Evolutionary conservation across 1,140 invertebrate genomes (phyloP), one percentile per base, ranked within the genome.

Genomic region (Pogonomyrmex californicus): DNA sequence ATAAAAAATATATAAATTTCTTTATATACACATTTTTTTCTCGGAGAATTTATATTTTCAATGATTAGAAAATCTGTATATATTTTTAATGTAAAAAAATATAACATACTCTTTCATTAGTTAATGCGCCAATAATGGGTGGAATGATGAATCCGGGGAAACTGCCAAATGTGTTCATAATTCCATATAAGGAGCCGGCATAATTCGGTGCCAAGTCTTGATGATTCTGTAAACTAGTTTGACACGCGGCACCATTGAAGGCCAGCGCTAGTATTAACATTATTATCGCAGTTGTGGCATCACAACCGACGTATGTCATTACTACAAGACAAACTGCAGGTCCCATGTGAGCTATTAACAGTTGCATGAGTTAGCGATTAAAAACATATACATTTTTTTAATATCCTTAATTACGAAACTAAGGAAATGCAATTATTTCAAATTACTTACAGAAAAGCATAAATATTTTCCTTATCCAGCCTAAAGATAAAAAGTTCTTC

Each of bases 191-290:
- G 1, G 97, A 97, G 54, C 97, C 97, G 30, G 98, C 98, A 95
- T 96, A 98, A 93, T 98, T 98, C 1, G 97, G 97, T 0, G 98
- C 97, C 51, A 98, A 95, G 94, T 98, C 98, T 94, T 99, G 97
- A 86, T 98, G 97, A 93, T 98, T 98, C 91, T 97, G 97, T 91
- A 98, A 96, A 94, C 97, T 98, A 0, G 98, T 98, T 71, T 98
- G 96, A 33, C 98, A 98, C 0, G 97, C 97, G 58, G 98, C 98
- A 0, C 98, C 98, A 86, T 98, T 98, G 30, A 98, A 96, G 1
- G 97, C 97, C 88, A 98, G 96, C 0, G 98, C 98, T 58, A 97
- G 91, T 14, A 97, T 97, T 83, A 98, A 96, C 88, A 98, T 96
- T 1, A 96, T 89, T 0, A 98, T 96, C 7, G 97, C 97, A 36